These are phyloP conservation scores for Microcebus tavaratra DNA, from an alignment of 2,113 vertebrate genomes.

Conservation along the genomic window DNA sequence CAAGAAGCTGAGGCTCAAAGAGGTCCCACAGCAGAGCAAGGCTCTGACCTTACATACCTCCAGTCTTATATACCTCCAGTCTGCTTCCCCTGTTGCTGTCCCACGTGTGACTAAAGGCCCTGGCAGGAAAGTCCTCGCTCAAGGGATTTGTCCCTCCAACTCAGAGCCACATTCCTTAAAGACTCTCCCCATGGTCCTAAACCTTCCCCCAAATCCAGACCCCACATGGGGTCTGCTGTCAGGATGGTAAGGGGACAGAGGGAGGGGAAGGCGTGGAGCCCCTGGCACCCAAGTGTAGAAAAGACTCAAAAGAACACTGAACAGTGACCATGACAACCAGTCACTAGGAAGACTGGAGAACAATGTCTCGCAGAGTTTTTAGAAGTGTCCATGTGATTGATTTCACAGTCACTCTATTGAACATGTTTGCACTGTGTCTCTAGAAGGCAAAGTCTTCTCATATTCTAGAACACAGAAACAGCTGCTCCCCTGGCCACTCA, in stretches of 20 bases:
- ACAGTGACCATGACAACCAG: neutral
- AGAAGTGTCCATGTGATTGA: neutral
- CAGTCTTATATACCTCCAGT: no score
- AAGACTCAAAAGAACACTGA: neutral
- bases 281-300: neutral
- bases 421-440: neutral
- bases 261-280: neutral
- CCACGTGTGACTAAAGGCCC: neutral
- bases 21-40: neutral
- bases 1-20: neutral
- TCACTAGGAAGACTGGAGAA: neutral
- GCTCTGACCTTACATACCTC: neutral
- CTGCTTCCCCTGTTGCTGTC: neutral
- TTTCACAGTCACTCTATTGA: neutral
- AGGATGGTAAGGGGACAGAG: neutral
- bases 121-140: neutral
- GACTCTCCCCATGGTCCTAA: neutral
- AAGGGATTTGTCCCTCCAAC: neutral
- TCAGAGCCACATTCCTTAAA: neutral
- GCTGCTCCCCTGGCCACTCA: neutral
- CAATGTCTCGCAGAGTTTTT: neutral
- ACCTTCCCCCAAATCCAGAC: neutral
- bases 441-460: neutral
- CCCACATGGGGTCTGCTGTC: neutral
- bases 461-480: neutral